Base-by-base conservation (phyloP, 2,797 vertebrate species). In the Ficedula albicollis region DNA sequence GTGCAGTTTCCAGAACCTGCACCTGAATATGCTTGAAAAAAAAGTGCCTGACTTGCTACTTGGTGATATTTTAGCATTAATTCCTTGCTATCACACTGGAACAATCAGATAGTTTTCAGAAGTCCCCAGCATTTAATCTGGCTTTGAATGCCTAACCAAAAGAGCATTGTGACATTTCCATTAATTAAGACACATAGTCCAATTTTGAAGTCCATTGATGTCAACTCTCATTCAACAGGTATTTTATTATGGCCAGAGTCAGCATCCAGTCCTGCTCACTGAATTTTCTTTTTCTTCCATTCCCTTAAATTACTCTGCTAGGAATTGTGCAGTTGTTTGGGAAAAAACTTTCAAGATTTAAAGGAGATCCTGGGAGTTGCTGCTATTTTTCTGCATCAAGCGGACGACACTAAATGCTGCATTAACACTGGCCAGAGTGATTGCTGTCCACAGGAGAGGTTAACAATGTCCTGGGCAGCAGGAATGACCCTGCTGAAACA, bases 381-480 rank as follows among this genome's bases (percentile, higher is more conserved):
- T 89, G 78, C 32, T 85, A 67, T 96, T 96, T 93, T 84, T 92
- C 86, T 96, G 38, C 94, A 87, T 96, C 91, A 94, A 95, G 59
- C 43, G 29, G 93, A 85, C 59, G 78, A 76, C n/a, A 63, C 21
- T 44, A 93, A 93, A 75, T 87, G 84, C 89, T 90, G 46, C 22
- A 87, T 93, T 90, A 93, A 88, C 54, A 43, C 41, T 92, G 74
- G 32, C 52, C 81, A 44, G 75, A 4, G 18, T 25, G 58, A 84
- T 51, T 93, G 46, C n/a, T 69, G 38, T 62, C 95, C 58, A 41
- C 55, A 48, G 76, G 76, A 95, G 77, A 17, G 39, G 69, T 87
- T 89, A 87, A 46, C n/a, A 70, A 58, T 34, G 20, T 41, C 58
- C 73, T 21, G 36, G 39, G 34, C 81, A 95, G 92, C 54, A 95